A percentile compares a stretch with the other conserved stretches of the same genome.
These are phyloP conservation scores for Dicranocentrus wangi DNA, from an alignment of 2,888 invertebrate species.

Conservation along the genomic window DNA sequence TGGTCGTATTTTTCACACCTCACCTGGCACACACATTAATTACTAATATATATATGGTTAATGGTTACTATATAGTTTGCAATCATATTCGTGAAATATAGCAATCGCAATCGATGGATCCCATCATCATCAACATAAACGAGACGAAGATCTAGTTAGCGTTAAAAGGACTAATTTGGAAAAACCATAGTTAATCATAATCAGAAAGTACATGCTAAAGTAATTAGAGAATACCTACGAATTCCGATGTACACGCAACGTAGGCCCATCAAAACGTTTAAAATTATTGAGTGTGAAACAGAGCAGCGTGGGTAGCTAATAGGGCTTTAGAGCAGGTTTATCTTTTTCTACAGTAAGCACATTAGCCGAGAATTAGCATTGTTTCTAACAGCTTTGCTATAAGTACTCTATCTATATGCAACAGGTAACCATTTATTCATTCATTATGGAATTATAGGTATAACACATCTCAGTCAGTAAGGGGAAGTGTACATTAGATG, in stretches of 20 bases:
- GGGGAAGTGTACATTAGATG: no score
- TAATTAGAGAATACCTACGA: background rate
- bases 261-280: background rate
- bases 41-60: background rate
- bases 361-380: no score
- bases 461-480: no score
- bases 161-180: background rate
- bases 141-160: background rate
- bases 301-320: no score
- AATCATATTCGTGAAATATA: background rate
- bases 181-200: background rate
- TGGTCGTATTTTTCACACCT: slow-evolving; percentile 48
- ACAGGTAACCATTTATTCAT: slow-evolving; percentile 1
- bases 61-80: no score
- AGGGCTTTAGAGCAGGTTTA: no score
- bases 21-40: slow-evolving; percentile 37
- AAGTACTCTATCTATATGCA: background rate
- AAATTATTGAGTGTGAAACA: slow-evolving; percentile 7
- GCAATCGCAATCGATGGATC: background rate
- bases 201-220: background rate
- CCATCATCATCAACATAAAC: background rate
- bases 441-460: background rate
- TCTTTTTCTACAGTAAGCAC: no score
- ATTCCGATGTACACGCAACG: background rate
- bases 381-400: background rate